These are phyloP conservation scores for Crypturellus tataupa DNA, from an alignment of 2,797 vertebrate species.

Conservation along the genomic window DNA sequence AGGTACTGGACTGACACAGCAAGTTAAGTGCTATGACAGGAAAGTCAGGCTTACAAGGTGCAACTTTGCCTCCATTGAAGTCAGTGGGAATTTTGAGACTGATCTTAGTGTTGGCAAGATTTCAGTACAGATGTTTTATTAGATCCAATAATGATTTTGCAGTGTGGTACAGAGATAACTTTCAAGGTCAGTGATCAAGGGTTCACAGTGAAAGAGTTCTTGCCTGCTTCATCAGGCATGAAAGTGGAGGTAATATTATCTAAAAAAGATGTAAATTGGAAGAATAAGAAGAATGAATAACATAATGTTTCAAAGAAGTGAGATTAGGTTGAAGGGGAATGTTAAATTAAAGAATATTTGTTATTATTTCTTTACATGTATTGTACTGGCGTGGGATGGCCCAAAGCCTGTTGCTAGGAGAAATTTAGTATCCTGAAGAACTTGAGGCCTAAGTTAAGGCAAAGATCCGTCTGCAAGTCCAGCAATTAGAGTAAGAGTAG, in stretches of 20 bases:
- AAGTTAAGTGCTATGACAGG: neutral
- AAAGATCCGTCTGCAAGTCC: neutral
- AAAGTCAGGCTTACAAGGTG: neutral
- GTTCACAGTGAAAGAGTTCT: neutral
- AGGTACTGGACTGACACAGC: neutral
- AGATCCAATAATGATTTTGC: neutral
- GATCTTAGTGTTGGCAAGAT: neutral
- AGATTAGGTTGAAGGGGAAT: neutral
- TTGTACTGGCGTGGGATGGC: neutral
- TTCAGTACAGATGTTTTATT: neutral
- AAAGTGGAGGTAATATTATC: neutral
- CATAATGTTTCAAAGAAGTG: neutral
- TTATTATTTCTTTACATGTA: neutral
- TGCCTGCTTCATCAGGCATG: neutral
- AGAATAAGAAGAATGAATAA: neutral
- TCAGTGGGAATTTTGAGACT: neutral
- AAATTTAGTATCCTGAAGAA: neutral
- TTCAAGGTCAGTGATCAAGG: neutral
- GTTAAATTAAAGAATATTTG: neutral
- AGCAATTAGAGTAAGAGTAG: neutral
- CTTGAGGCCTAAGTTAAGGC: neutral
- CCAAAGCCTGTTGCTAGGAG: neutral
- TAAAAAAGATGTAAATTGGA: neutral
- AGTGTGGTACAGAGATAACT: neutral
- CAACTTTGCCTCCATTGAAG: neutral